phyloP scores from a whole-genome alignment of 1,140 invertebrate genomes.

The Theocolax elegans region DNA sequence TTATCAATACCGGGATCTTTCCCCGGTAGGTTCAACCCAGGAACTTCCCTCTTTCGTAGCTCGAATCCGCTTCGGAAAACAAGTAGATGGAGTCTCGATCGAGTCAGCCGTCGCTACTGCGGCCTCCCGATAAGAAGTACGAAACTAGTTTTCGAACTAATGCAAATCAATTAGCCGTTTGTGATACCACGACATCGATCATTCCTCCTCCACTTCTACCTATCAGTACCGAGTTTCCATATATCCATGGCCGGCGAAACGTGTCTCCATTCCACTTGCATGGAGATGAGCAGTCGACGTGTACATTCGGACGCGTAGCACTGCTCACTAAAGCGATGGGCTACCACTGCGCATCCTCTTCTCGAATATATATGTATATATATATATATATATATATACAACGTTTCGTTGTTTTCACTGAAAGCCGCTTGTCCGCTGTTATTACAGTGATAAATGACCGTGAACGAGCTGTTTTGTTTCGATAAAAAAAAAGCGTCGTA shows the following conservation, averaged over 20 bases:
- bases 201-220: neutral
- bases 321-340: neutral
- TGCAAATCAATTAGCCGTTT: constrained; percentile 28
- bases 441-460: no score
- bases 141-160: constrained; percentile 35
- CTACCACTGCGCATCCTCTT: no score
- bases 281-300: neutral
- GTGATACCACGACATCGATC: neutral
- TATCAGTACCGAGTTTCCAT: no score
- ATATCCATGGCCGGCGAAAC: no score
- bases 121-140: constrained; percentile 7
- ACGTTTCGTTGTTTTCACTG: neutral
- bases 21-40: no score
- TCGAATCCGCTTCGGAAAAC: neutral
- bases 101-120: neutral
- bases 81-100: neutral
- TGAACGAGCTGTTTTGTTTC: no score
- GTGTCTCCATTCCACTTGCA: constrained; percentile 13
- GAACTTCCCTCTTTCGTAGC: neutral
- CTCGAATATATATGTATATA: no score
- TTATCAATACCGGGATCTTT: neutral
- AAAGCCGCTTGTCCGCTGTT: neutral
- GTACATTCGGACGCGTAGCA: neutral
- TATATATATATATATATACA: neutral
- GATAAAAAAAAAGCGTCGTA: no score